phyloP scores from a whole-genome alignment of 2,888 invertebrate genomes.

The Oligia latruncula region DNA sequence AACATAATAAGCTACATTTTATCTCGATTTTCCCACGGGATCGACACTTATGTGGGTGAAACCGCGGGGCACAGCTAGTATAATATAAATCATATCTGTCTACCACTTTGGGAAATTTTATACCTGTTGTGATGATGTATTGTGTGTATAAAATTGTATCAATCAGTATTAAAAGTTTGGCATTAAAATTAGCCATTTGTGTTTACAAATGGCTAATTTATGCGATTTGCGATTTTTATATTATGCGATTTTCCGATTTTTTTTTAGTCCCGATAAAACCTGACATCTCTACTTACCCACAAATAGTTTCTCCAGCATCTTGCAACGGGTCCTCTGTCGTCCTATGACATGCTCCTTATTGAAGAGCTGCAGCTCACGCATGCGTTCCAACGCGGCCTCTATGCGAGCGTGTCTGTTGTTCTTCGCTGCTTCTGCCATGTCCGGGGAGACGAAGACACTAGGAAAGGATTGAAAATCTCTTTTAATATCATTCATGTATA shows the following conservation, averaged over 20 bases:
- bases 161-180: background rate
- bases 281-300: conserved; percentile 74
- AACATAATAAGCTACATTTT: no score
- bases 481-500: background rate
- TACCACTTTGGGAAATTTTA: background rate
- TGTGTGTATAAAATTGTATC: background rate
- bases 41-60: no score
- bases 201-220: no score
- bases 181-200: background rate
- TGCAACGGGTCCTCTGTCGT: conserved; percentile 75
- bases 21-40: no score
- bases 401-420: conserved; percentile 72
- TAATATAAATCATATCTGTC: background rate
- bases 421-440: conserved; percentile 77
- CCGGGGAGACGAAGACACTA: conserved; percentile 76
- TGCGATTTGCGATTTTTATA: background rate
- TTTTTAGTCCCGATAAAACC: background rate
- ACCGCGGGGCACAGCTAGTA: background rate
- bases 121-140: background rate
- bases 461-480: background rate
- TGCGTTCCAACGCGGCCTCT: conserved; percentile 77
- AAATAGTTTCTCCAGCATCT: conserved; percentile 77
- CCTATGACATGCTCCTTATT: conserved; percentile 77
- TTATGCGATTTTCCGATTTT: background rate
- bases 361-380: conserved; percentile 79